Evolutionary conservation across 2,888 invertebrate genomes (phyloP), one percentile per base, ranked within the genome.

Genomic region (Phaonia tiefii): DNA sequence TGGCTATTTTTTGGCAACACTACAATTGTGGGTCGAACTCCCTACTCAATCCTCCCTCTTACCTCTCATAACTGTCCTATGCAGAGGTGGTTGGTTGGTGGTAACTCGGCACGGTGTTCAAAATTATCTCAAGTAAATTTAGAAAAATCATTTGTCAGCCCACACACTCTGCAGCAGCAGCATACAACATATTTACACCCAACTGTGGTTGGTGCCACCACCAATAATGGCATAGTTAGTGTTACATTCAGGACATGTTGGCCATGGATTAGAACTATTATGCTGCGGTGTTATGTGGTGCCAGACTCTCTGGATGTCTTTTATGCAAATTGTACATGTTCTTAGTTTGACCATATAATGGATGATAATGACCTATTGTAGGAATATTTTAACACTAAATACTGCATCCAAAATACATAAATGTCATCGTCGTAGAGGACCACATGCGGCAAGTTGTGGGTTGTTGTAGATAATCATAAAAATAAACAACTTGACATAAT

Each of bases 141-240:
- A 42, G 63, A 42, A 63, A 63, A 42, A 63, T 63, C 63, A 63
- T 63, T 69, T 69, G 37, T 42, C 69, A 56, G 56, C 69, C 69
- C 42, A 54, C 73, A 74, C 74, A 58, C 58, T 74, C 44, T 44
- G 26, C 44, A 65, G 54, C 31, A 56, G 31, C 4, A 3, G 31
- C 31, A 31, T 5, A 31, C n/a, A n/a, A n/a, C n/a, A n/a, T n/a
- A n/a, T n/a, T n/a, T n/a, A n/a, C 22, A 56, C 20, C n/a, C 3
- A 15, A 11, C 63, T 22, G 39, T 10, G 22, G 13, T 5, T 2
- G 8, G 3, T 15, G 58, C 4, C n/a, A 31, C 63, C 4, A 25
- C 20, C 31, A 37, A 20, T 10, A n/a, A 60, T 37, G 10, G 37
- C 39, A 31, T 60, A 60, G 22, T 42, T 63, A 63, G 63, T 22